A percentile compares a stretch with the other conserved stretches of the same genome.
phyloP scores from a whole-genome alignment of 2,113 vertebrate genomes.

The Mustelus asterias region DNA sequence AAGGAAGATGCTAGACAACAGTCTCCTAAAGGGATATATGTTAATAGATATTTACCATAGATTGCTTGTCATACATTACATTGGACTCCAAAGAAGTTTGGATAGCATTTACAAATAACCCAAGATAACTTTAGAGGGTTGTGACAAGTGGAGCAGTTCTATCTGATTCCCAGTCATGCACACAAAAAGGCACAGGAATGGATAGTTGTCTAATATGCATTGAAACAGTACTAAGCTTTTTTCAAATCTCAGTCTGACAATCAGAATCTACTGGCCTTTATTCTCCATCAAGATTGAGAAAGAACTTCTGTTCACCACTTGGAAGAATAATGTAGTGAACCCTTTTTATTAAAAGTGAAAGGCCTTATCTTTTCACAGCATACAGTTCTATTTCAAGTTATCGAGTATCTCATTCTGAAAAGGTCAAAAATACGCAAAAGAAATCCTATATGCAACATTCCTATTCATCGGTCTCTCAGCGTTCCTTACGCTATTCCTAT shows the following conservation, averaged over 20 bases:
- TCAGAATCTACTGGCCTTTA: background rate
- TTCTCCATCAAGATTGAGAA: background rate
- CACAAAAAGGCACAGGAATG: background rate
- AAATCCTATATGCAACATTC: background rate
- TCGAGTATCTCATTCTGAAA: background rate
- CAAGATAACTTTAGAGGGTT: background rate
- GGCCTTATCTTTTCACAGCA: background rate
- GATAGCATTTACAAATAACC: background rate
- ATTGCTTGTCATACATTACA: background rate
- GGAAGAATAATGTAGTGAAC: background rate
- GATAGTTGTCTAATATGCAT: background rate
- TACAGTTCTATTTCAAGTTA: background rate
- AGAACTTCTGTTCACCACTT: background rate
- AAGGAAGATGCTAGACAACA: background rate
- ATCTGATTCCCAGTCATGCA: background rate
- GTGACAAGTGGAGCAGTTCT: background rate
- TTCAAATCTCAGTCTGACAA: background rate
- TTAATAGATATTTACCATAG: background rate
- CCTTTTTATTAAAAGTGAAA: conserved; percentile 13
- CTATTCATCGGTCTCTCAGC: background rate
- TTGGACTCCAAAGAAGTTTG: background rate
- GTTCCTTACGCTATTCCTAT: background rate
- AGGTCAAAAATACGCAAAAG: conserved; percentile 16
- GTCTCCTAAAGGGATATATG: background rate
- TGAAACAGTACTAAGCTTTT: background rate